Base-by-base conservation (phyloP, 1,140 invertebrate species). In the Lysiphlebus fabarum region DNA sequence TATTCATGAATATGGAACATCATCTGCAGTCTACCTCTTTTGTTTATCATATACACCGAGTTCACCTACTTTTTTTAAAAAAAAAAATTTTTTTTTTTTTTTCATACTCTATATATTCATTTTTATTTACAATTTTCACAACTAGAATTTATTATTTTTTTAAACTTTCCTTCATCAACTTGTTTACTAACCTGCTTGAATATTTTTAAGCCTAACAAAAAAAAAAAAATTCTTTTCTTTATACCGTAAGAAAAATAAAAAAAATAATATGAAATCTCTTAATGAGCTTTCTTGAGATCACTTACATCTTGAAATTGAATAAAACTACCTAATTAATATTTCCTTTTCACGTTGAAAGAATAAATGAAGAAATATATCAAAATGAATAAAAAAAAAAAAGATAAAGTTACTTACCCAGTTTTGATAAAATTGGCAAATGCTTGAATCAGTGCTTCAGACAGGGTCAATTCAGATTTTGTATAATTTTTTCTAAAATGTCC, bases 381-480 rank as follows among this genome's bases (percentile, higher is more conserved):
- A 26, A 49, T 49, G 11, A 17, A 34, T 26, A 49, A 34, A 17
- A 10, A 17, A n/a, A n/a, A n/a, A n/a, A n/a, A n/a, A n/a, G n/a
- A n/a, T n/a, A n/a, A n/a, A 7, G 5, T 12, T 40, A 83, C 86
- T 87, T 81, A 96, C 93, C 93, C 94, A n/a, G 86, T 89, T 79
- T 89, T 90, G 1, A 90, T 90, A 76, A 96, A 97, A 79, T 95
- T 96, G 3, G 90, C 87, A 65, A 93, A 88, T 71, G 89, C 94
- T 51, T 90, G 84, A 71, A 97, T 92, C 62, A 95, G 86, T 10
- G 89, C 87, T 75, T 94, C 90, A 1, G 91, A 88, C n/a, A 96
- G 76, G 7, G 86, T 85, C 45, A 88, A 81, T 78, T 96, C 93
- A 9, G 85, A 82, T 70, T 87, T 88, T 0, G 88, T 92, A 74